Evolutionary conservation across 2,888 invertebrate genomes (phyloP), one percentile per base, ranked within the genome.

Genomic region (Morinoia aosen): DNA sequence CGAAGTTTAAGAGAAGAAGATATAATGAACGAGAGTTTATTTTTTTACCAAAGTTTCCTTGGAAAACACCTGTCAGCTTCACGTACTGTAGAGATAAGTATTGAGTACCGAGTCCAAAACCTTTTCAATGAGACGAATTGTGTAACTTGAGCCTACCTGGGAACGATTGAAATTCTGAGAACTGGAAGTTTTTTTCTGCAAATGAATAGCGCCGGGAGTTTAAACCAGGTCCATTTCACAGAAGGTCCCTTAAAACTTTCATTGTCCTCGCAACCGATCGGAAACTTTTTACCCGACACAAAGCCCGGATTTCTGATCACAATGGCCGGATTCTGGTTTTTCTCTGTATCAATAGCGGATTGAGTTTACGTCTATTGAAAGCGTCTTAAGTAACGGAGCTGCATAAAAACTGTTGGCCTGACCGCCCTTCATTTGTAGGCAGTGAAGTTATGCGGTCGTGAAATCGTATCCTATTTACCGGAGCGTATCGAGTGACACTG

Each of bases 241-340:
- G 39, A 25, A 90, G 48, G 8, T 39, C 40, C 39, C 19, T 90
- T 90, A 48, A 90, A 90, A 90, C 48, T 19, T 25, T 33, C 93
- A 93, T 93, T 93, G 93, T 93, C n/a, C 56, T 48, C 93, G n/a
- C 19, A 39, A 58, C 10, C 57, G 90, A 93, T 93, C 58, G 93
- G 57, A 93, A 93, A 93, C 93, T 93, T 93, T 93, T 93, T 93
- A 57, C 11, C 40, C 12, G 56, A 93, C 33, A 93, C 93, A 93
- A 93, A 33, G n/a, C 57, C 33, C 56, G 93, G 16, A 57, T 93
- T 93, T 57, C 12, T 19, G 93, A 48, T 93, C 57, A 93, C 93
- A 93, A 93, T 93, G 48, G 40, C 12, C n/a, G n/a, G 93, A 19
- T 93, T 93, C 93, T 93, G 57, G 10, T 57, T 93, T 93, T 93